Conservation (phyloP, 2,113 vertebrate species). For the Heterotilapia buettikoferi region DNA sequence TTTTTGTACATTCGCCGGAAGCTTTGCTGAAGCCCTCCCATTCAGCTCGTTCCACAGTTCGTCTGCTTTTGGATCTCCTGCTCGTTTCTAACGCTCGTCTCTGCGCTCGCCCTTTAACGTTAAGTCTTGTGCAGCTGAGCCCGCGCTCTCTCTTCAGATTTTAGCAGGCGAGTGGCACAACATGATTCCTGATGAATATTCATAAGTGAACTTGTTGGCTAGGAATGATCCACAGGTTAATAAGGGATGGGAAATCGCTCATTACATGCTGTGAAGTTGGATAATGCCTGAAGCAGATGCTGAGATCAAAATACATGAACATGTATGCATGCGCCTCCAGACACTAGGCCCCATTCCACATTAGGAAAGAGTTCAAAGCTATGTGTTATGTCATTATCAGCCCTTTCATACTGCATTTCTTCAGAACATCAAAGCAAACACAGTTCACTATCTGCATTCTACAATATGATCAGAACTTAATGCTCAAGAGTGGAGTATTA, state of each 20-base stretch:
- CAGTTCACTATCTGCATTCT: conserved; percentile 10
- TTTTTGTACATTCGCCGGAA: not conserved
- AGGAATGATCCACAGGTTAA: conserved; percentile 52
- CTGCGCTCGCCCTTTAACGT: not conserved
- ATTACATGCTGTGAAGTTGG: conserved; percentile 46
- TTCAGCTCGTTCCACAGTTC: not conserved
- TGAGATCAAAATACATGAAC: conserved; percentile 57
- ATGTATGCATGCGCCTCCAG: conserved; percentile 39
- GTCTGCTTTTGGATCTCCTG: not conserved
- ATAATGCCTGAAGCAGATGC: conserved; percentile 51
- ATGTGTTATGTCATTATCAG: conserved; percentile 54
- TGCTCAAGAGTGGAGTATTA: conserved; percentile 17
- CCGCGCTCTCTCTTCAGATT: not conserved
- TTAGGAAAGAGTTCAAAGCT: conserved; percentile 56
- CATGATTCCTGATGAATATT: conserved; percentile 34
- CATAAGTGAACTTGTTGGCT: conserved; percentile 25
- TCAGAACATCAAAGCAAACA: conserved; percentile 56
- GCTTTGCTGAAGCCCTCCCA: not conserved
- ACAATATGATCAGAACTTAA: conserved; percentile 28
- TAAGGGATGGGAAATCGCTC: conserved; percentile 46
- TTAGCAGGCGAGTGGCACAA: not conserved
- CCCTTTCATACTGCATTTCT: conserved; percentile 42
- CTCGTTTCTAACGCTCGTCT: not conserved
- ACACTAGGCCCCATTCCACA: conserved; percentile 36
- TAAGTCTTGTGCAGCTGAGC: not conserved